Percentiles rank a stretch among this genome's conserved stretches.
These are phyloP conservation scores for Anastrepha ludens DNA, from an alignment of 1,140 invertebrate species.

Conservation along the genomic window DNA sequence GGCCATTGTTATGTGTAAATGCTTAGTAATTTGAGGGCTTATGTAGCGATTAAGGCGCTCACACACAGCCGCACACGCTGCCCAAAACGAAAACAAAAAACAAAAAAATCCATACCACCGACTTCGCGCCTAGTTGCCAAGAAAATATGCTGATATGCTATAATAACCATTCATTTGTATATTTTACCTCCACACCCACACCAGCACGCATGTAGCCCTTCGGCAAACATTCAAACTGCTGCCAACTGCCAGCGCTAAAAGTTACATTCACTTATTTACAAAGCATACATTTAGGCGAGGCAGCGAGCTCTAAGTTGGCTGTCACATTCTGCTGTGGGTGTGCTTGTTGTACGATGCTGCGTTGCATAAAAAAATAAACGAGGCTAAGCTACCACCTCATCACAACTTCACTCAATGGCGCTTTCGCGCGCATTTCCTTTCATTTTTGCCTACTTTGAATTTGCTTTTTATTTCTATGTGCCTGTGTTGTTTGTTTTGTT, in stretches of 20 bases:
- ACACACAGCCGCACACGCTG: not conserved
- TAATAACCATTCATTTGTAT: not conserved
- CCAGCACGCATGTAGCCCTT: not conserved
- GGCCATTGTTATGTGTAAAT: not conserved
- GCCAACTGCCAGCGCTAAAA: not conserved
- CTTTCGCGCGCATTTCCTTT: slow-evolving; percentile 22
- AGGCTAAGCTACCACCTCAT: not conserved
- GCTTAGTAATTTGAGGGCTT: slow-evolving; percentile 35
- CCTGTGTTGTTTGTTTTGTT: not conserved
- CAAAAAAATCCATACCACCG: not conserved
- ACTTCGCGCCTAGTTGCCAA: not conserved
- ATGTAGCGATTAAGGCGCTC: slow-evolving; percentile 9
- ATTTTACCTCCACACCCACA: not conserved
- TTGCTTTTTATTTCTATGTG: not conserved
- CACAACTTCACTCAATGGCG: not conserved
- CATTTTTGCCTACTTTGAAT: slow-evolving; percentile 18
- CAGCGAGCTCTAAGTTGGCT: not conserved
- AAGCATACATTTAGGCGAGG: slow-evolving; percentile 35
- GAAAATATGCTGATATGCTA: not conserved
- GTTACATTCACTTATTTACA: slow-evolving; percentile 6
- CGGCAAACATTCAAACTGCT: slow-evolving; percentile 7
- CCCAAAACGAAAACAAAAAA: not conserved
- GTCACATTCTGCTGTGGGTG: not conserved
- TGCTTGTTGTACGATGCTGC: slow-evolving; percentile 10
- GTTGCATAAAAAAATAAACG: not conserved